Conservation (phyloP, 2,113 vertebrate genomes). For the Chaetodon auriga region DNA sequence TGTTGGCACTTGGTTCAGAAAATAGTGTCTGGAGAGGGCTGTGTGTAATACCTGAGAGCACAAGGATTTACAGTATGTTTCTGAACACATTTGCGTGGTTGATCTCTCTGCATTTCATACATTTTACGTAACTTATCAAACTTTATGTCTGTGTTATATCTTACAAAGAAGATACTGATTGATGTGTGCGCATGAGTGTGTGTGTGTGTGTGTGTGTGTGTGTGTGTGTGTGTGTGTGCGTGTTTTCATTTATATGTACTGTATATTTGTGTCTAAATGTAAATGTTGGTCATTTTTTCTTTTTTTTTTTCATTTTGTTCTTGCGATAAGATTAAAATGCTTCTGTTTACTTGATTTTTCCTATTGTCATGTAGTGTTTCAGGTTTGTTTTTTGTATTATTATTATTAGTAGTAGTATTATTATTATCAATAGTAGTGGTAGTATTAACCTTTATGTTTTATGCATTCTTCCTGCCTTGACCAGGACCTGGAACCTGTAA, state of each 20-base stretch:
- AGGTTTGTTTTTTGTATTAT: background rate
- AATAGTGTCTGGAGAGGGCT: background rate
- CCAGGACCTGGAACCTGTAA: background rate
- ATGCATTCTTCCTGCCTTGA: background rate
- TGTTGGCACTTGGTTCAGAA: slow-evolving; percentile 6
- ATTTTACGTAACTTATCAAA: background rate
- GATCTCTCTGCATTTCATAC: background rate
- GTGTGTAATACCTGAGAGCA: slow-evolving; percentile 8
- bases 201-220: background rate
- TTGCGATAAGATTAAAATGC: too few relatives aligned
- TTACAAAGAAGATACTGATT: background rate
- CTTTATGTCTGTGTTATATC: background rate
- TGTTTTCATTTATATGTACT: background rate
- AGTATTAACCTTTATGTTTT: background rate
- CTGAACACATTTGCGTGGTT: background rate
- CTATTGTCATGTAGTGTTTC: too few relatives aligned
- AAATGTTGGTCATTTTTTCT: background rate
- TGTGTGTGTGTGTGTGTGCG: background rate
- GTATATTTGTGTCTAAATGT: background rate
- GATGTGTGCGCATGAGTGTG: too few relatives aligned
- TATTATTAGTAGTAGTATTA: background rate
- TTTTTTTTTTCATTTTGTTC: too few relatives aligned
- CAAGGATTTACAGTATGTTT: background rate
- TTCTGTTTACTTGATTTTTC: too few relatives aligned
- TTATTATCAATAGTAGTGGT: background rate